Conservation (phyloP, 2,888 invertebrate species). For the Cheiracanthium punctorium region DNA sequence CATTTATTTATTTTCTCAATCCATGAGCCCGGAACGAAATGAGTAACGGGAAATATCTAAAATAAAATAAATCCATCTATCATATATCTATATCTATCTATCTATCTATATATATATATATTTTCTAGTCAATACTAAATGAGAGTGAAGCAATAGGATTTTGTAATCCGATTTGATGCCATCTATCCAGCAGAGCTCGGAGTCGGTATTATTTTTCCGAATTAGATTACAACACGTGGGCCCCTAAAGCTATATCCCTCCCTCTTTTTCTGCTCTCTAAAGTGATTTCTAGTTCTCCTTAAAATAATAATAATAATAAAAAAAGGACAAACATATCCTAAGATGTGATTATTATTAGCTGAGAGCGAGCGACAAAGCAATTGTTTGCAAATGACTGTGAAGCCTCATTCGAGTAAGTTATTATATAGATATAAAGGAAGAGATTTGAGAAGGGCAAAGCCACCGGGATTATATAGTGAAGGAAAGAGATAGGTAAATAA, state of each 20-base stretch:
- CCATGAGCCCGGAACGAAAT: conserved; percentile 33
- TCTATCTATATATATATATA: not conserved
- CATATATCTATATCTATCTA: conserved; percentile 1
- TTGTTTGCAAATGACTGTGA: conserved; percentile 65
- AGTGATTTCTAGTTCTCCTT: conserved; percentile 27
- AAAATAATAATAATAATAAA: not conserved
- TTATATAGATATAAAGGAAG: conserved; percentile 28
- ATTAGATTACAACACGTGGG: conserved; percentile 60
- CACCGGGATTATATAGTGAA: conserved; percentile 38
- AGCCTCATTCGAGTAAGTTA: conserved; percentile 48
- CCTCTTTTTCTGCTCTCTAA: conserved; percentile 18
- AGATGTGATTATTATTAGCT: conserved; percentile 63
- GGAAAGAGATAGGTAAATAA: conserved; percentile 47
- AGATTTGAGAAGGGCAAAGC: conserved; percentile 33
- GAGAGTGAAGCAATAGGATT: conserved; percentile 65
- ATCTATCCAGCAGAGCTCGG: conserved; percentile 39
- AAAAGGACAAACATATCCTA: conserved; percentile 49
- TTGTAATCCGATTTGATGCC: conserved; percentile 66
- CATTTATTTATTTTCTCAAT: conserved; percentile 61
- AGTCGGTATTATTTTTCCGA: conserved; percentile 62
- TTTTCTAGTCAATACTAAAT: conserved; percentile 43
- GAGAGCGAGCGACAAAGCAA: conserved; percentile 43
- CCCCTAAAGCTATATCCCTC: conserved; percentile 41
- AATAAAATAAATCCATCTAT: conserved; percentile 45
- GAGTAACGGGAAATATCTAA: conserved; percentile 24